Percentiles rank a stretch among this genome's conserved stretches.
Conservation (phyloP, 2,113 vertebrate species). For the Podiceps cristatus region DNA sequence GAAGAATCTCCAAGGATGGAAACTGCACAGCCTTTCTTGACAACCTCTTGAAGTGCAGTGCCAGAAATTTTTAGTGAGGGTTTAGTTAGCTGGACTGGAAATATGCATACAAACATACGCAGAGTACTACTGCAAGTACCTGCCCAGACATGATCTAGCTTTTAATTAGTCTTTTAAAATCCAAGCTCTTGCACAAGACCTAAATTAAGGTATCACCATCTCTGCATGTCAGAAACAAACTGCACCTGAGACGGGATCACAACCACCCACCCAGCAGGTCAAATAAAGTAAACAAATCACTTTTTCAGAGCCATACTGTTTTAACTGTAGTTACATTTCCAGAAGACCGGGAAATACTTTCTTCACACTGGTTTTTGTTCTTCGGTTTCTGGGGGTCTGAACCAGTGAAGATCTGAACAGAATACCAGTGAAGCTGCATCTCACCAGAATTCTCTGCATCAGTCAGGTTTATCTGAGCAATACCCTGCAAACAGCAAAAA, state of each 20-base stretch:
- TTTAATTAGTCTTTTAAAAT: not conserved
- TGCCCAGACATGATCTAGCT: not conserved
- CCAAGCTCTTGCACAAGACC: not conserved
- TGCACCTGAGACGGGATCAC: not conserved
- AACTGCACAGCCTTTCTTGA: not conserved
- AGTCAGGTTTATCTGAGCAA: constrained; percentile 86
- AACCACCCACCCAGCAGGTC: not conserved
- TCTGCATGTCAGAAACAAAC: not conserved
- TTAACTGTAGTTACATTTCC: constrained; percentile 71
- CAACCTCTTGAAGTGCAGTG: not conserved
- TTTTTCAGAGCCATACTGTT: constrained; percentile 64
- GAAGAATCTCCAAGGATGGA: not conserved
- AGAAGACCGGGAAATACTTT: constrained; percentile 36
- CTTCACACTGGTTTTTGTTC: constrained; percentile 71
- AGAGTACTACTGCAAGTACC: not conserved
- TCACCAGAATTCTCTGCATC: constrained; percentile 83
- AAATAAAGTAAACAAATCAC: not conserved
- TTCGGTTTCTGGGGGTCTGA: constrained; percentile 69
- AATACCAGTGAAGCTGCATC: constrained; percentile 91
- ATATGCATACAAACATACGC: not conserved
- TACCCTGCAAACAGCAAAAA: constrained; percentile 80
- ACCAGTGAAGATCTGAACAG: constrained; percentile 84
- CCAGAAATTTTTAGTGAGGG: not conserved
- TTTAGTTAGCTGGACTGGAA: not conserved
- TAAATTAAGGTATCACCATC: not conserved